Conservation (phyloP, 2,888 invertebrate species). For the Cataglyphis livida region DNA sequence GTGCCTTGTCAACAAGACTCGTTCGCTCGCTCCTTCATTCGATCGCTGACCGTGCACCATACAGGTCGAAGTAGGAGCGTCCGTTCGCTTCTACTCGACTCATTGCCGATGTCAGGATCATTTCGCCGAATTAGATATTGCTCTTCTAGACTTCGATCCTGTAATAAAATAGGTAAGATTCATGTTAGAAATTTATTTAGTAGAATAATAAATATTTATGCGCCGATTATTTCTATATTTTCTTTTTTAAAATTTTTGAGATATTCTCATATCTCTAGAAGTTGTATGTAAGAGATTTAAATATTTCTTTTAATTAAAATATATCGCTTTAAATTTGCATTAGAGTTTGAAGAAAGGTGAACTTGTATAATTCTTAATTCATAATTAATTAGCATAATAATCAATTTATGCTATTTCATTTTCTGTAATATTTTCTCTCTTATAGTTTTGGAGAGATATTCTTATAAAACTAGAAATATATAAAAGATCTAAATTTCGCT, state of each 20-base stretch:
- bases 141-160: no score
- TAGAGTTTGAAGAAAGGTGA: no score
- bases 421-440: not conserved
- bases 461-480: not conserved
- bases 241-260: not conserved
- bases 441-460: not conserved
- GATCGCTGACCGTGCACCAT: constrained; percentile 58
- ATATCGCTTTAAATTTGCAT: not conserved
- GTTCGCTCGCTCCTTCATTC: constrained; percentile 67
- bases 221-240: not conserved
- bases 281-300: not conserved
- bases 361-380: not conserved
- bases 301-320: not conserved
- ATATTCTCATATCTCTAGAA: not conserved
- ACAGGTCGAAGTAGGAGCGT: constrained; percentile 55
- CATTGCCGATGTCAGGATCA: not conserved
- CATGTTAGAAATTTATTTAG: not conserved
- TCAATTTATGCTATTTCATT: not conserved
- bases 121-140: no score
- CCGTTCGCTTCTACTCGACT: not conserved
- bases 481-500: not conserved
- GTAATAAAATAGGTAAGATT: no score
- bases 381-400: not conserved
- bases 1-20: constrained; percentile 55
- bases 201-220: not conserved